Evolutionary conservation across 2,797 vertebrate species (phyloP).

Genomic region (Arnoldichthys spilopterus): DNA sequence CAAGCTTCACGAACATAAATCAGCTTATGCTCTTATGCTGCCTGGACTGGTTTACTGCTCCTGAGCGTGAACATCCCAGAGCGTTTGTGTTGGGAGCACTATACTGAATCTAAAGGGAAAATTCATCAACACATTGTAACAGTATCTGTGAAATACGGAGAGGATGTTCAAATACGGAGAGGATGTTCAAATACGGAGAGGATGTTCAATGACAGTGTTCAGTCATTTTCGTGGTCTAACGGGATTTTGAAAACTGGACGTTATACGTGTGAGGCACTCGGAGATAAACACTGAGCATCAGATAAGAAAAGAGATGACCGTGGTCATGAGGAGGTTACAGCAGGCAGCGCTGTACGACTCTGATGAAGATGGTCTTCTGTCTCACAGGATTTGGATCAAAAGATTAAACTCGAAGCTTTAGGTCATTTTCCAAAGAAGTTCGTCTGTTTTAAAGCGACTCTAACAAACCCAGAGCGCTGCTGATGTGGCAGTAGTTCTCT

Average conservation of each 20-base stretch:
- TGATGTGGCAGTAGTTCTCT: neutral
- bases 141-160: neutral
- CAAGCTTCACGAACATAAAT: constrained; percentile 17
- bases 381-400: neutral
- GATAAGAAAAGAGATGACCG: no score
- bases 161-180: neutral
- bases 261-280: no score
- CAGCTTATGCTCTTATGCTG: constrained; percentile 13
- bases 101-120: neutral
- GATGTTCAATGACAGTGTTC: no score
- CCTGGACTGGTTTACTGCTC: neutral
- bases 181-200: neutral
- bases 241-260: no score
- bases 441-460: no score
- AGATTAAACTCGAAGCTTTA: no score
- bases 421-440: neutral
- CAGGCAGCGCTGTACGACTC: neutral
- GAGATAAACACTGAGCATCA: no score
- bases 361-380: neutral
- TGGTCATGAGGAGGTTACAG: neutral
- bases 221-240: no score
- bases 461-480: neutral
- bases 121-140: neutral
- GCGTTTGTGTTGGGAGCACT: neutral
- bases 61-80: neutral